Evolutionary conservation across 2,797 vertebrate species (phyloP).

Genomic region (Crenuchus spilurus): DNA sequence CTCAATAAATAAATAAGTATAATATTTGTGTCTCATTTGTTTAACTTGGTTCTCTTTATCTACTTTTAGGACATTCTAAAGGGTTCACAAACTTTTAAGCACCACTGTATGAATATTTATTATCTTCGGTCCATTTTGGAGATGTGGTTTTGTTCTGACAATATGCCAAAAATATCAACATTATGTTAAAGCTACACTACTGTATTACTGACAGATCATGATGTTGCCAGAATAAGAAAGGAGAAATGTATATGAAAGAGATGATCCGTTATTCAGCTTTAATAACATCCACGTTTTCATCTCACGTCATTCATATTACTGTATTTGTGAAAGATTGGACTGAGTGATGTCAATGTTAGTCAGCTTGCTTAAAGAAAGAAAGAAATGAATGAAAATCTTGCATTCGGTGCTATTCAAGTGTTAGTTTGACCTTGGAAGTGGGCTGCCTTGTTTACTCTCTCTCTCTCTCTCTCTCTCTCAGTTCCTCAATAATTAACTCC

Average conservation of each 20-base stretch:
- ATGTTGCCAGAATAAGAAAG: neutral
- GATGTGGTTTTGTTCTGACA: too few species aligned
- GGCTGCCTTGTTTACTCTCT: neutral
- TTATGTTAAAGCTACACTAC: too few species aligned
- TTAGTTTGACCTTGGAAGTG: slow-evolving; percentile 39
- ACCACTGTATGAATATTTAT: too few species aligned
- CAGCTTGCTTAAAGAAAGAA: slow-evolving; percentile 2
- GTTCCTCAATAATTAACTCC: slow-evolving; percentile 58
- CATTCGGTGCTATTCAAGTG: neutral
- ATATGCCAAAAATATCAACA: too few species aligned
- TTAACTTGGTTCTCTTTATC: too few species aligned
- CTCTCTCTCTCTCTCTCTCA: slow-evolving; percentile 18
- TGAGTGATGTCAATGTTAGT: neutral
- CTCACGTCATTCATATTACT: neutral
- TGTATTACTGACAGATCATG: too few species aligned
- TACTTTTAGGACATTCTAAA: too few species aligned
- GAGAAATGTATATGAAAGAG: neutral
- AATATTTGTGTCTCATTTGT: too few species aligned
- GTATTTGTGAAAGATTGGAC: neutral
- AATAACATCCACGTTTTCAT: neutral
- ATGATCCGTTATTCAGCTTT: neutral
- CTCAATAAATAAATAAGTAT: too few species aligned
- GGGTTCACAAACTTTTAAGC: too few species aligned
- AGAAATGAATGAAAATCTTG: slow-evolving; percentile 14
- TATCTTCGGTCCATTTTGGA: too few species aligned